Evolutionary conservation across 2,888 invertebrate species (phyloP).

Genomic region (Aphidoletes aphidimyza): DNA sequence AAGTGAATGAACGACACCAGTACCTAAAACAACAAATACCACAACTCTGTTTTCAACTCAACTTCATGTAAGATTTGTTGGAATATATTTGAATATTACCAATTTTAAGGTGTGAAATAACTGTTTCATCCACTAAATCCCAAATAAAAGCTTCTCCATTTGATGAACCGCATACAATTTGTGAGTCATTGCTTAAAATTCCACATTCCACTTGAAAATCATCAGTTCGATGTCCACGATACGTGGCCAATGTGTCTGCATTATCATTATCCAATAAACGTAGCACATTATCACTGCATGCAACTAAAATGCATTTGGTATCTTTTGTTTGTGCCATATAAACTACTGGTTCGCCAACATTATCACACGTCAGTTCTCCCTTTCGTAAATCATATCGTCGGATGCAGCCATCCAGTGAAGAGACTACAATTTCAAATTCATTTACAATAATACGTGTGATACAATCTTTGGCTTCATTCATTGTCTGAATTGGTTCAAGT

Average conservation of each 20-base stretch:
- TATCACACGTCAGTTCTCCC: slow-evolving; percentile 85
- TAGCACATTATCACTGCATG: slow-evolving; percentile 84
- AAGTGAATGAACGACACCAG: slow-evolving; percentile 80
- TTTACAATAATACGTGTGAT: slow-evolving; percentile 82
- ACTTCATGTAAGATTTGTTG: not conserved
- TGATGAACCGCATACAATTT: slow-evolving; percentile 89
- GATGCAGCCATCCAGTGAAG: slow-evolving; percentile 88
- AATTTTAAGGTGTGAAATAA: slow-evolving; percentile 66
- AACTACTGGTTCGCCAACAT: slow-evolving; percentile 85
- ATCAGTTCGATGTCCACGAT: slow-evolving; percentile 82
- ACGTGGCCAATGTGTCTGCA: slow-evolving; percentile 82
- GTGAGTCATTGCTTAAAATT: slow-evolving; percentile 84
- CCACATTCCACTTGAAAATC: slow-evolving; percentile 90
- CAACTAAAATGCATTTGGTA: slow-evolving; percentile 88
- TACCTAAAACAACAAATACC: slow-evolving; percentile 64
- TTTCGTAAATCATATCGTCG: slow-evolving; percentile 91
- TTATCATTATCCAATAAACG: slow-evolving; percentile 89
- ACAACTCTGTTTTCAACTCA: not conserved
- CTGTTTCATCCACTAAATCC: slow-evolving; percentile 84
- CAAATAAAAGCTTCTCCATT: slow-evolving; percentile 77
- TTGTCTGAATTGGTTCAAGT: slow-evolving; percentile 79
- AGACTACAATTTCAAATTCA: slow-evolving; percentile 89
- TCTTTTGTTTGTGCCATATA: slow-evolving; percentile 89
- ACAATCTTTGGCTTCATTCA: slow-evolving; percentile 95
- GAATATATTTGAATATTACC: slow-evolving; percentile 58